Evolutionary conservation across 2,113 vertebrate genomes (phyloP), one percentile per base, ranked within the genome.

Genomic region (Ailurus styani): DNA sequence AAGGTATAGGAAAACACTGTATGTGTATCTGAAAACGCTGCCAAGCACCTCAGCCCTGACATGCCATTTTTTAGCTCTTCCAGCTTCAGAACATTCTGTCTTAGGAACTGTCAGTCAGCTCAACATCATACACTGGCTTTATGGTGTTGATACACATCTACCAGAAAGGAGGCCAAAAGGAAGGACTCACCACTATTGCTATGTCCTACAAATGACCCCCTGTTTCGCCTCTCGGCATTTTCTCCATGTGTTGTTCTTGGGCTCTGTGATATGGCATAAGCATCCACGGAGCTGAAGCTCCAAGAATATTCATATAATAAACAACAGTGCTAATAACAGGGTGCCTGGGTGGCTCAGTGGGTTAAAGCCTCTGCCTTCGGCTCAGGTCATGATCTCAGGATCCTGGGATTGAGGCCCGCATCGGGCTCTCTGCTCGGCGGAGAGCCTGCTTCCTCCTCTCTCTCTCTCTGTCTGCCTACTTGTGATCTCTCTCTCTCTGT

Each of bases 71-170:
- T 70, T 37, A 83, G 86, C 90, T 96, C 95, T 97, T 90, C 87
- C 66, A 81, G 23, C 87, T 78, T 82, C n/a, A 93, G 94, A 95
- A 97, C 92, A 93, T 91, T 97, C 92, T 91, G 96, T 95, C 29
- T 98, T 21, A 91, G 93, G 55, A 79, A 50, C 9, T 97, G 97
- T 95, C 87, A 95, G 34, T 87, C 68, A 95, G 13, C 54, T 57
- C 4, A 8, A 66, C 89, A 29, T 50, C 17, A 18, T 6, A 79
- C 2, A 50, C 91, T 93, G 93, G 25, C 84, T 96, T 82, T 79
- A 87, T 9, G 20, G 34, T 84, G 90, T 79, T 86, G 90, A 96
- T 96, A 94, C 52, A 57, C 60, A 97, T 87, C 94, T 85, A 29
- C 34, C 12, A 93, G 94, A 90, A 95, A 93, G 47, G 90, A 86